These are phyloP conservation scores for Sinella curviseta DNA, from an alignment of 1,140 invertebrate species.

Conservation along the genomic window DNA sequence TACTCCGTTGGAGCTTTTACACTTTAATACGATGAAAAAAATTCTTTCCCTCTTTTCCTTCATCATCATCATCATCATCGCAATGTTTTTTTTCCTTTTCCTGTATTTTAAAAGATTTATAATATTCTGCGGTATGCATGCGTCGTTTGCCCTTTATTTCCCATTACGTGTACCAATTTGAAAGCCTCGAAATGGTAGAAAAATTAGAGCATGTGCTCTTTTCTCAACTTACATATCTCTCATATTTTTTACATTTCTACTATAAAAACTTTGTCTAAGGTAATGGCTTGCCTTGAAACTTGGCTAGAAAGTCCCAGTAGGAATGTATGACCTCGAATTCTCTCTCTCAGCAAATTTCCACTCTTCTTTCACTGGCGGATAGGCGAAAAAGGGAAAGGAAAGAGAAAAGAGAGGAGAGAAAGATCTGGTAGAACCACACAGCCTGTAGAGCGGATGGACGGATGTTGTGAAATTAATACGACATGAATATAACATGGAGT, in stretches of 20 bases:
- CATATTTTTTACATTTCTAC: no score
- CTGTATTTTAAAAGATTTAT: no score
- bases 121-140: no score
- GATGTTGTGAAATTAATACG: no score
- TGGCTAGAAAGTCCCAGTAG: not conserved
- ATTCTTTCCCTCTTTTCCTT: not conserved
- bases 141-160: not conserved
- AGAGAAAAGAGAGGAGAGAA: not conserved
- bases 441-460: no score
- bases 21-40: not conserved
- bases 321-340: constrained; percentile 14
- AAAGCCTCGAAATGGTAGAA: no score
- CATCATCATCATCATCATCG: no score
- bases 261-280: constrained; percentile 43
- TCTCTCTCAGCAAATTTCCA: constrained; percentile 22
- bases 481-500: not conserved
- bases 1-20: not conserved
- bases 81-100: no score
- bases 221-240: not conserved
- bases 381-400: not conserved
- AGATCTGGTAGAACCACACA: no score
- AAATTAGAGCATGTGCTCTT: constrained; percentile 25
- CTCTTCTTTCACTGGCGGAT: not conserved
- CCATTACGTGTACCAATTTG: not conserved
- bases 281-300: constrained; percentile 40